phyloP scores from a whole-genome alignment of 2,888 invertebrate genomes.

The Parelbella ahira region DNA sequence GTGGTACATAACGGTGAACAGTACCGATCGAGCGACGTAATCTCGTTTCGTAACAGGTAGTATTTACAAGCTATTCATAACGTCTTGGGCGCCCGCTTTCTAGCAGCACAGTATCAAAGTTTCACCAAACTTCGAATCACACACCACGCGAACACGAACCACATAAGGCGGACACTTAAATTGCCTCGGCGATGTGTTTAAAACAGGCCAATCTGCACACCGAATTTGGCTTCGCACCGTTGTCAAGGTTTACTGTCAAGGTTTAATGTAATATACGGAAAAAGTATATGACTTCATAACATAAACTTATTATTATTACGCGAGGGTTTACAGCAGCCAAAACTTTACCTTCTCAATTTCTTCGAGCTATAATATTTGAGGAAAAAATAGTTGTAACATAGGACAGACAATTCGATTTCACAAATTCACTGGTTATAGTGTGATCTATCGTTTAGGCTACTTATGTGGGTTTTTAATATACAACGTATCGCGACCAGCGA shows the following conservation, averaged over 20 bases:
- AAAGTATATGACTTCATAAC: too few relatives aligned
- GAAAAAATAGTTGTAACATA: too few relatives aligned
- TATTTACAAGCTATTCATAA: conserved; percentile 34
- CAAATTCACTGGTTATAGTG: too few relatives aligned
- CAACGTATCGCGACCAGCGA: too few relatives aligned
- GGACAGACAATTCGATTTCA: too few relatives aligned
- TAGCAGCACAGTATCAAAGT: conserved; percentile 35
- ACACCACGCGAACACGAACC: conserved; percentile 12
- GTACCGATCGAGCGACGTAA: conserved; percentile 23
- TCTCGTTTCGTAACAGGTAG: conserved; percentile 24
- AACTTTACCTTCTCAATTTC: too few relatives aligned
- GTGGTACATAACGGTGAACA: conserved; percentile 9
- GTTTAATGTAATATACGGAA: too few relatives aligned
- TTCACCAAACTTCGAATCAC: conserved; percentile 24
- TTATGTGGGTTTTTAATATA: too few relatives aligned
- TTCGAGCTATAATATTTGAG: too few relatives aligned
- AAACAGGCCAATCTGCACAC: background rate
- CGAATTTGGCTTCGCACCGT: background rate
- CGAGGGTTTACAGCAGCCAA: too few relatives aligned
- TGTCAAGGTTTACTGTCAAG: background rate
- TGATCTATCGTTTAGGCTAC: too few relatives aligned
- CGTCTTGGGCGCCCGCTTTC: conserved; percentile 38
- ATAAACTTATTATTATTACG: too few relatives aligned
- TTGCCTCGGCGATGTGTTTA: conserved; percentile 1
- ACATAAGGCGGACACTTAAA: conserved; percentile 7